phyloP scores from a whole-genome alignment of 1,140 invertebrate genomes.

The Dreissena polymorpha region DNA sequence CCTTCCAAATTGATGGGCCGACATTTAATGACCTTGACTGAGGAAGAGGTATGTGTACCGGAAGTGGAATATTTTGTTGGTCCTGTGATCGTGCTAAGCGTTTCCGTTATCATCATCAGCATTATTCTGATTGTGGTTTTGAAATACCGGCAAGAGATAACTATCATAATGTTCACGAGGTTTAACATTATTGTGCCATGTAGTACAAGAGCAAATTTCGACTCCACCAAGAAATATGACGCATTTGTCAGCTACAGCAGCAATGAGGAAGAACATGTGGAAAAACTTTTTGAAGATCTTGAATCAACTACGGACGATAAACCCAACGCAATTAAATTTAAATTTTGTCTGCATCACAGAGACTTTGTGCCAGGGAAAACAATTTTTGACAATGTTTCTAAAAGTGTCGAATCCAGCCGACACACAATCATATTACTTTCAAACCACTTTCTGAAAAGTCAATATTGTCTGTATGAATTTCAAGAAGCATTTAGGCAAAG shows the following conservation, averaged over 20 bases:
- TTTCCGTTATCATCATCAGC: conserved; percentile 52
- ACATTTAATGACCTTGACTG: conserved; percentile 37
- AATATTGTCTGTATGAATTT: conserved; percentile 88
- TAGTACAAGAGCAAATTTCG: conserved; percentile 52
- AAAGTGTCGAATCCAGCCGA: conserved; percentile 93
- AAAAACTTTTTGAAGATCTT: conserved; percentile 60
- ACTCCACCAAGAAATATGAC: conserved; percentile 65
- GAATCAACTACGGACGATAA: conserved; percentile 34
- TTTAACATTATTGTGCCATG: conserved; percentile 70
- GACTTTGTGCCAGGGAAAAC: conserved; percentile 72
- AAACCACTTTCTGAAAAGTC: conserved; percentile 90
- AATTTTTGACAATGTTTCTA: conserved; percentile 93
- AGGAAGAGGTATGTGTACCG: conserved; percentile 46
- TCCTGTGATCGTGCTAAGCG: conserved; percentile 57
- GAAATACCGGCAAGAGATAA: conserved; percentile 67
- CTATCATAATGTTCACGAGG: conserved; percentile 71
- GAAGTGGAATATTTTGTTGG: conserved; percentile 33
- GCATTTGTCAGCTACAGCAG: conserved; percentile 68
- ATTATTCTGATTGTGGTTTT: conserved; percentile 56
- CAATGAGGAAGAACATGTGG: conserved; percentile 60
- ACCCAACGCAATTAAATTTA: conserved; percentile 49
- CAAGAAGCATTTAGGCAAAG: conserved; percentile 74
- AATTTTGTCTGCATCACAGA: conserved; percentile 73
- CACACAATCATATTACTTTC: conserved; percentile 95
- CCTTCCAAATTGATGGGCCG: conserved; percentile 51